Evolutionary conservation across 53 echinoderm and acorn worm species (phyloP).

Genomic region (Arbacia lixula): DNA sequence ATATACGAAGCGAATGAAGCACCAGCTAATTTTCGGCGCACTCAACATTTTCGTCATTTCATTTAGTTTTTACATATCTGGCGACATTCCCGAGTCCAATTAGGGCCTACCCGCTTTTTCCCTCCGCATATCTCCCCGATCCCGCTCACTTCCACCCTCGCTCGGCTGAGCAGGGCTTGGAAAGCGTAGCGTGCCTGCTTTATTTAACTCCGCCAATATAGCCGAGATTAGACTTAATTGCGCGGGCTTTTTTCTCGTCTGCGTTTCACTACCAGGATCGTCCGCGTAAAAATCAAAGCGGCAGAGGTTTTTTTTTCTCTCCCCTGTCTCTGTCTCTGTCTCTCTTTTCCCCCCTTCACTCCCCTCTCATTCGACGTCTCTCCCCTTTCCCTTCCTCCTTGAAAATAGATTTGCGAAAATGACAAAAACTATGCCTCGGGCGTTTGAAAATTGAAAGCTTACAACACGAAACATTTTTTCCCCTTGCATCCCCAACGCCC

Average conservation of each 20-base stretch:
- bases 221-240: constrained; percentile 54
- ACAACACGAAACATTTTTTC: constrained; percentile 54
- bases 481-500: constrained; percentile 46
- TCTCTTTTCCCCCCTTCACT: constrained; percentile 21
- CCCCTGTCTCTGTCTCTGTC: constrained; percentile 18
- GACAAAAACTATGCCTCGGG: constrained; percentile 58
- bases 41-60: constrained; percentile 57
- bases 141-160: constrained; percentile 17
- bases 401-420: constrained; percentile 57
- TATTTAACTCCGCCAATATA: constrained; percentile 64
- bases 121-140: neutral
- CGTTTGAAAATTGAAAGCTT: constrained; percentile 53
- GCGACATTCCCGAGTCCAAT: constrained; percentile 56
- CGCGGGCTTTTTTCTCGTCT: constrained; percentile 55
- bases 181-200: constrained; percentile 41
- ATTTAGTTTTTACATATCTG: constrained; percentile 56
- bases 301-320: constrained; percentile 1
- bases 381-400: constrained; percentile 37
- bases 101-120: constrained; percentile 35
- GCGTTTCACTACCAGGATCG: constrained; percentile 33
- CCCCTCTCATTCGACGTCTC: too few relatives aligned
- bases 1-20: constrained; percentile 21
- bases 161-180: constrained; percentile 27
- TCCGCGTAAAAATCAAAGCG: constrained; percentile 55
- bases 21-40: constrained; percentile 47